A percentile compares a stretch with the other conserved stretches of the same genome.
These are phyloP conservation scores for Pristionchus entomophagus DNA, from an alignment of 2,888 invertebrate species.

Conservation along the genomic window DNA sequence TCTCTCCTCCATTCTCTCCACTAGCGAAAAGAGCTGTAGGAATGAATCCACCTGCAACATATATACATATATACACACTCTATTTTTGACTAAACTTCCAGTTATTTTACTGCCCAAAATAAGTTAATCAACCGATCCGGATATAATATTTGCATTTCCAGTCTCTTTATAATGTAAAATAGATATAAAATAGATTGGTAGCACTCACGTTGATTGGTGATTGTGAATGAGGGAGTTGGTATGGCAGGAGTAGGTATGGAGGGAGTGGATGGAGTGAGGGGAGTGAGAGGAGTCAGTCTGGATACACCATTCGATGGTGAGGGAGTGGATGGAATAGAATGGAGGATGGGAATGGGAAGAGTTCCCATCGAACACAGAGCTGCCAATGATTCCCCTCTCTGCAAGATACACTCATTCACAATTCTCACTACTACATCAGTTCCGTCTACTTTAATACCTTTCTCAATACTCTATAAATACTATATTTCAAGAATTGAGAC, in stretches of 20 bases:
- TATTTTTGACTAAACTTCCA: too few relatives aligned
- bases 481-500: too few relatives aligned
- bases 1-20: neutral
- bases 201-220: neutral
- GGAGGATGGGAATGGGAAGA: slow-evolving; percentile 67
- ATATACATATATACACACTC: too few relatives aligned
- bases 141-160: too few relatives aligned
- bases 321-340: slow-evolving; percentile 14
- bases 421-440: slow-evolving; percentile 52
- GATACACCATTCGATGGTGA: neutral
- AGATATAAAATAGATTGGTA: too few relatives aligned
- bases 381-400: slow-evolving; percentile 66
- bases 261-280: slow-evolving; percentile 38
- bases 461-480: too few relatives aligned
- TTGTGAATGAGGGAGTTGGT: slow-evolving; percentile 1
- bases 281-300: neutral
- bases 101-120: too few relatives aligned
- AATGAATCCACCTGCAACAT: slow-evolving; percentile 4
- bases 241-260: slow-evolving; percentile 8
- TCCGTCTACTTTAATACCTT: too few relatives aligned
- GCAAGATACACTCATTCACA: slow-evolving; percentile 59
- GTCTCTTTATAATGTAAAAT: too few relatives aligned
- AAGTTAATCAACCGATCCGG: too few relatives aligned
- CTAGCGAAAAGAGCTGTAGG: neutral
- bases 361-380: slow-evolving; percentile 64